These are phyloP conservation scores for Trichomycterus rosablanca DNA, from an alignment of 2,113 vertebrate species.

Conservation along the genomic window DNA sequence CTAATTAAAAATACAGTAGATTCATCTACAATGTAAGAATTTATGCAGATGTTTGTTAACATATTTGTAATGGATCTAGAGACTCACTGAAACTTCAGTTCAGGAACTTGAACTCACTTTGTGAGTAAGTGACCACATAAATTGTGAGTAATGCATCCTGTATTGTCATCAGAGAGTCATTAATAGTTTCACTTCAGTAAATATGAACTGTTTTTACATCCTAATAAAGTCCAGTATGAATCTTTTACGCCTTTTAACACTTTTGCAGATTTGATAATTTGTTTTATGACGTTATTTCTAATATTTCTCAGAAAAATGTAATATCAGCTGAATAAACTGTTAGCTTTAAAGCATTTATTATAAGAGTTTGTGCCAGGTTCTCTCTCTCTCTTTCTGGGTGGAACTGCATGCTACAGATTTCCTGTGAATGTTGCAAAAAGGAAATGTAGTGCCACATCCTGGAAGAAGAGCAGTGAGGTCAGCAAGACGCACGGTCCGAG, in stretches of 20 bases:
- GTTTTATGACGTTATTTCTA: not conserved
- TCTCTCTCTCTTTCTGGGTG: constrained; percentile 11
- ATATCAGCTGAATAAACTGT: no score
- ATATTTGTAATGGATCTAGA: no score
- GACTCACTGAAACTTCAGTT: no score
- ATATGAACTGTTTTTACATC: not conserved
- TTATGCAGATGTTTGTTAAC: no score
- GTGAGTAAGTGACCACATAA: no score
- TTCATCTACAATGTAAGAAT: no score
- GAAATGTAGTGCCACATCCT: constrained; percentile 15
- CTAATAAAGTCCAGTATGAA: not conserved
- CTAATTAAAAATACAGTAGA: no score
- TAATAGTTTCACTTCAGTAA: not conserved
- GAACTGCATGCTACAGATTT: constrained; percentile 13
- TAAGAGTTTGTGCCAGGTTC: not conserved
- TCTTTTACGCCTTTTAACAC: no score
- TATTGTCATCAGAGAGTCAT: constrained; percentile 11
- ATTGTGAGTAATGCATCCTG: constrained; percentile 20
- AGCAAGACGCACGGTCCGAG: constrained; percentile 1
- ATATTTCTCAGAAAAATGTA: not conserved
- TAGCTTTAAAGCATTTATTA: no score
- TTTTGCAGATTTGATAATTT: not conserved
- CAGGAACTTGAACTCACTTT: constrained; percentile 7
- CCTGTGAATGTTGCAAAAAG: constrained; percentile 24
- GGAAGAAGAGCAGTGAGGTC: constrained; percentile 6